phyloP scores from a whole-genome alignment of 2,113 vertebrate species.

The Phrynosoma platyrhinos region DNA sequence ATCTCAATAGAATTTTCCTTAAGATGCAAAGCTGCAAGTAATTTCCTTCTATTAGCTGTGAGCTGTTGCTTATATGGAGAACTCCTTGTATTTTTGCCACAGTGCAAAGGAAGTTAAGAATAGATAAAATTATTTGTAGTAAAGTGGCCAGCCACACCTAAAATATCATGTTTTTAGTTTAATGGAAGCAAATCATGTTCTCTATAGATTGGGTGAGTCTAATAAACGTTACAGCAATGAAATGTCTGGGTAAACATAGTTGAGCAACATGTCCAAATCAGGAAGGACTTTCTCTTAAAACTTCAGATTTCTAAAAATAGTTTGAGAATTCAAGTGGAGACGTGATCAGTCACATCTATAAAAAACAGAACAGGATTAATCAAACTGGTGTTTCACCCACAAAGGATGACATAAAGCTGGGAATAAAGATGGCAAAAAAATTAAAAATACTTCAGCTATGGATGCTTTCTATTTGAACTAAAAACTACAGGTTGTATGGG shows the following conservation, averaged over 20 bases:
- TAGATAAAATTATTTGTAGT: not conserved
- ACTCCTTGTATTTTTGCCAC: not conserved
- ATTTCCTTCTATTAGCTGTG: not conserved
- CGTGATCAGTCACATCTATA: not conserved
- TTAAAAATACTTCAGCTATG: not conserved
- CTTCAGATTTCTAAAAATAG: not conserved
- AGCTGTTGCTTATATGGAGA: not conserved
- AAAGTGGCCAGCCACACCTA: not conserved
- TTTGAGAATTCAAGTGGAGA: not conserved
- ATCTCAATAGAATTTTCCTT: not conserved
- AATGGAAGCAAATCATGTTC: constrained; percentile 11
- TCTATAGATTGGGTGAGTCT: not conserved
- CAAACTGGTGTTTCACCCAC: not conserved
- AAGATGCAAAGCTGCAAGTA: not conserved
- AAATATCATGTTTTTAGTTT: not conserved
- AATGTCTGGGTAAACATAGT: not conserved
- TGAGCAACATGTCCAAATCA: not conserved
- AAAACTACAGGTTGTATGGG: too few relatives aligned
- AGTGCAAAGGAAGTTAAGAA: constrained; percentile 20
- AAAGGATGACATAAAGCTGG: too few relatives aligned
- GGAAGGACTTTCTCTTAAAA: not conserved
- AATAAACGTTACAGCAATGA: not conserved
- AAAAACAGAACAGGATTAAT: not conserved
- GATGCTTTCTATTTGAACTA: not conserved
- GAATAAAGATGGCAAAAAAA: not conserved